A percentile compares a stretch with the other conserved stretches of the same genome.
phyloP scores from a whole-genome alignment of 2,113 vertebrate genomes.

The Siniperca knerii region DNA sequence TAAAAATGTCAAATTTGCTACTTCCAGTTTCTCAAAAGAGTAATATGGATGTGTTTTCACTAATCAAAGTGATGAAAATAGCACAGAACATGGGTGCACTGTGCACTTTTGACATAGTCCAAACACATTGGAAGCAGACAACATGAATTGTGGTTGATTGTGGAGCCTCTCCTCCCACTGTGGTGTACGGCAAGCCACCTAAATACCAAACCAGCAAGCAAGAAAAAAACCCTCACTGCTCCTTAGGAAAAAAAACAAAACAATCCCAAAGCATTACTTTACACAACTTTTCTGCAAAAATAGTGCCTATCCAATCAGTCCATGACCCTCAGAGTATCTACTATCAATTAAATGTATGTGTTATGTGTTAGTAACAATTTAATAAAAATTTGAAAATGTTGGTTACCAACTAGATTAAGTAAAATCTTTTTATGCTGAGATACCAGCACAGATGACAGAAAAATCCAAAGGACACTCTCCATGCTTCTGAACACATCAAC shows the following conservation, averaged over 20 bases:
- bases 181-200: neutral
- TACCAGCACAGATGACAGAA: conserved; percentile 11
- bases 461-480: conserved; percentile 27
- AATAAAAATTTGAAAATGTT: neutral
- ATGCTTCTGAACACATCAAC: conserved; percentile 13
- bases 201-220: neutral
- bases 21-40: conserved; percentile 5
- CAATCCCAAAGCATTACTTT: neutral
- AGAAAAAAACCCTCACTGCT: neutral
- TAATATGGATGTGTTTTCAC: neutral
- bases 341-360: neutral
- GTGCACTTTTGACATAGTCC: neutral
- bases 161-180: neutral
- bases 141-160: neutral
- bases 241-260: neutral
- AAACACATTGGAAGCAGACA: neutral
- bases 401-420: neutral
- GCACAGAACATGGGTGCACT: neutral
- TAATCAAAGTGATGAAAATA: conserved; percentile 1
- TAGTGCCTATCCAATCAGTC: neutral
- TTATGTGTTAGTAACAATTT: neutral
- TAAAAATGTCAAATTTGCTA: neutral
- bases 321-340: conserved; percentile 1
- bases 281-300: neutral
- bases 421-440: conserved; percentile 10